Evolutionary conservation across 2,888 invertebrate genomes (phyloP).

Genomic region (Punctoribates punctum): DNA sequence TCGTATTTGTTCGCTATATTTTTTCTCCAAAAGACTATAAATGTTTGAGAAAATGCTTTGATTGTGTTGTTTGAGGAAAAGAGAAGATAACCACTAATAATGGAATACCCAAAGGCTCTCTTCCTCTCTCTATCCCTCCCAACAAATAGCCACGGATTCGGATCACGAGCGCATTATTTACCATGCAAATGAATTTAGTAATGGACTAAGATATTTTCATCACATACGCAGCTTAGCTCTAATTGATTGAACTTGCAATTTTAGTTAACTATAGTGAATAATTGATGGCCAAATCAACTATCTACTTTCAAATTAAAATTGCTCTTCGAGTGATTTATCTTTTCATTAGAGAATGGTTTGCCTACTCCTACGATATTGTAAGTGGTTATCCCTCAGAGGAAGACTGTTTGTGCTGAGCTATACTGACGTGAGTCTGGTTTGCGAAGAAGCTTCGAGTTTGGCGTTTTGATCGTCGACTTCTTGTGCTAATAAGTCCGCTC

Average conservation of each 20-base stretch:
- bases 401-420: not conserved
- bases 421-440: constrained; percentile 14
- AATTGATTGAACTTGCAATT: no score
- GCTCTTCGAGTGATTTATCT: not conserved
- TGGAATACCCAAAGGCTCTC: no score
- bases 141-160: not conserved
- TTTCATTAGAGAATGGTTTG: not conserved
- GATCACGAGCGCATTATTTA: no score
- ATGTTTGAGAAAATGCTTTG: constrained; percentile 5
- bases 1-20: constrained; percentile 71
- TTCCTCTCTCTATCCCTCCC: not conserved
- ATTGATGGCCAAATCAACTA: not conserved
- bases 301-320: no score
- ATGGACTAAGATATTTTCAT: no score
- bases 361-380: no score
- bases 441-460: constrained; percentile 24
- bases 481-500: constrained; percentile 75
- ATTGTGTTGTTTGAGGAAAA: not conserved
- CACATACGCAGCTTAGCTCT: no score
- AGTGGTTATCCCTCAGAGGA: not conserved
- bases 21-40: constrained; percentile 65
- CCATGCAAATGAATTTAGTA: no score
- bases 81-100: constrained; percentile 14
- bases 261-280: no score
- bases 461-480: constrained; percentile 84